Evolutionary conservation across 2,888 invertebrate species (phyloP).

Genomic region (Agapostemon virescens): DNA sequence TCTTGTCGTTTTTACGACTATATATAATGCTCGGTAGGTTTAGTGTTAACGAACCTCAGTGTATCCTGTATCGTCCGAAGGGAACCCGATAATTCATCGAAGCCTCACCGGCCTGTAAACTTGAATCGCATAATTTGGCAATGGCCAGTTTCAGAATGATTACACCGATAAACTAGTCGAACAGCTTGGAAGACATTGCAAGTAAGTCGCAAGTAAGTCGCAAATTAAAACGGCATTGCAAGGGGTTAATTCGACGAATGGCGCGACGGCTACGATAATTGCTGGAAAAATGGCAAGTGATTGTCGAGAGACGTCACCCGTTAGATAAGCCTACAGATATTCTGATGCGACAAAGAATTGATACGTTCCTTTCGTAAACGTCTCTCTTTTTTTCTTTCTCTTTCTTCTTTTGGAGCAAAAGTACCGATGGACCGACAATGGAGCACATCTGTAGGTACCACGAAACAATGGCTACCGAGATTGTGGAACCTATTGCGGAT

Average conservation of each 20-base stretch:
- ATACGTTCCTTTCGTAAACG: slow-evolving; percentile 72
- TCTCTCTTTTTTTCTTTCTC: slow-evolving; percentile 54
- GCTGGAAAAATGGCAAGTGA: background rate
- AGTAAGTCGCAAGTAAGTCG: no score
- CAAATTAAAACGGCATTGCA: no score
- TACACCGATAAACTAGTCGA: no score
- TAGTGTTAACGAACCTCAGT: no score
- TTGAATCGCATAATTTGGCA: no score
- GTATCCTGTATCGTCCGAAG: no score
- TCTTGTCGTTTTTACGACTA: no score
- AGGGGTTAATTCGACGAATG: background rate
- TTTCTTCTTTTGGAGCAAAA: slow-evolving; percentile 60
- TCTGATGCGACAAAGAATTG: slow-evolving; percentile 74
- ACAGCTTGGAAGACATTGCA: no score
- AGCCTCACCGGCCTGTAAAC: no score
- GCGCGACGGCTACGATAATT: background rate
- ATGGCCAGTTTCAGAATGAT: no score
- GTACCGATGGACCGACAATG: slow-evolving; percentile 72
- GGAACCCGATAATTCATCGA: no score
- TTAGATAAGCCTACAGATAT: slow-evolving; percentile 62
- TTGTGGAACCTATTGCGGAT: slow-evolving; percentile 77
- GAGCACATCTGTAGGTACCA: slow-evolving; percentile 77
- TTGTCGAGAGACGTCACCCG: slow-evolving; percentile 54
- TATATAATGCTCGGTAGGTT: no score
- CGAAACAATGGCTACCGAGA: slow-evolving; percentile 78